Evolutionary conservation across 1,140 invertebrate genomes (phyloP).

Genomic region (Oncopodura yosiiana): DNA sequence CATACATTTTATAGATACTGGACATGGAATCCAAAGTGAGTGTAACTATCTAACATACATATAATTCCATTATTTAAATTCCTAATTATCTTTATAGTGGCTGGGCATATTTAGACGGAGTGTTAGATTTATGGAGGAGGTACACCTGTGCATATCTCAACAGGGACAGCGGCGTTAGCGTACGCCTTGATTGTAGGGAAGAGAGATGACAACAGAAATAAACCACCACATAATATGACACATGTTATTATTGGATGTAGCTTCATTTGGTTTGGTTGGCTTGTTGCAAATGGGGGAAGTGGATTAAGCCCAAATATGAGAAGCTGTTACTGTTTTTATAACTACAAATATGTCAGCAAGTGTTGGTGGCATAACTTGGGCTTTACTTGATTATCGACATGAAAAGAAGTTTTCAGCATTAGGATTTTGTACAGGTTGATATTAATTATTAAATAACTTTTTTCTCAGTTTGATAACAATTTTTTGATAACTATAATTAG

Average conservation of each 20-base stretch:
- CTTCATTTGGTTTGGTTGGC: slow-evolving; percentile 30
- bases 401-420: slow-evolving; percentile 26
- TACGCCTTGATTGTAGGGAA: slow-evolving; percentile 27
- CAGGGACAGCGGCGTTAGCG: slow-evolving; percentile 27
- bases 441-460: too few species aligned
- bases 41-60: too few species aligned
- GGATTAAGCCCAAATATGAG: slow-evolving; percentile 19
- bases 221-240: slow-evolving; percentile 32
- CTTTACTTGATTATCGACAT: slow-evolving; percentile 17
- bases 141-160: slow-evolving; percentile 28
- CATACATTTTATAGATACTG: background rate
- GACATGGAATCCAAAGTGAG: slow-evolving; percentile 27
- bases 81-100: too few species aligned
- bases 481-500: too few species aligned
- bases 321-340: slow-evolving; percentile 30
- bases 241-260: slow-evolving; percentile 26
- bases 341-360: slow-evolving; percentile 27
- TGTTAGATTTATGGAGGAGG: slow-evolving; percentile 27
- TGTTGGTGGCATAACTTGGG: slow-evolving; percentile 30
- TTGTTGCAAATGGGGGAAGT: slow-evolving; percentile 28
- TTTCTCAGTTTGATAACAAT: too few species aligned
- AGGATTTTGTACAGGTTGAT: slow-evolving; percentile 27
- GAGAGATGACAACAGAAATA: slow-evolving; percentile 22
- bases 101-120: too few species aligned
- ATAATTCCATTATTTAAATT: too few species aligned